These are phyloP conservation scores for Crypturellus undulatus DNA, from an alignment of 2,113 vertebrate genomes.

Conservation along the genomic window DNA sequence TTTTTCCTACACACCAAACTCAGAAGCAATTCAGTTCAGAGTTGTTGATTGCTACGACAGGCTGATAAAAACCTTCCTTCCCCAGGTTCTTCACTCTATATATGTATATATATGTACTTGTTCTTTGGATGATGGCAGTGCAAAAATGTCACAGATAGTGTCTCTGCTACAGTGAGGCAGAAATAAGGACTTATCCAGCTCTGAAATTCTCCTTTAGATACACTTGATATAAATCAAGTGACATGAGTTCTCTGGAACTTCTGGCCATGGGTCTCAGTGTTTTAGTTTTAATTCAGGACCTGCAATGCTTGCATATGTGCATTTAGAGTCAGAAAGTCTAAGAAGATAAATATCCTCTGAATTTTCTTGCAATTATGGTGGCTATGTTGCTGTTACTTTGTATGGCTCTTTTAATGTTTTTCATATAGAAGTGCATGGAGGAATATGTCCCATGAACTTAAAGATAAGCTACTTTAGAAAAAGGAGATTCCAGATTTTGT, in stretches of 20 bases:
- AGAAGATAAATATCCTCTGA: neutral
- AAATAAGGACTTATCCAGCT: neutral
- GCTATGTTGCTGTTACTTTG: neutral
- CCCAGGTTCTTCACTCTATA: neutral
- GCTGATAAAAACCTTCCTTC: neutral
- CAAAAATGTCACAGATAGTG: neutral
- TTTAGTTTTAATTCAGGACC: neutral
- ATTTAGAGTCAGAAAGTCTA: neutral
- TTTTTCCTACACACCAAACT: neutral
- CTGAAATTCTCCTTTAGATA: neutral
- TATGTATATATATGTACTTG: neutral
- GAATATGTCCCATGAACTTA: neutral
- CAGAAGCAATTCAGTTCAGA: neutral
- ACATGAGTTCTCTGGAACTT: neutral
- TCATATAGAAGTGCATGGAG: neutral
- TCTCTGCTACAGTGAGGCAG: neutral
- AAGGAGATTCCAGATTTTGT: neutral
- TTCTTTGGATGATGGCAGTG: neutral
- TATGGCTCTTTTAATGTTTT: neutral
- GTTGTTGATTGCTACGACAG: neutral
- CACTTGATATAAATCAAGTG: neutral
- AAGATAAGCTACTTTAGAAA: neutral
- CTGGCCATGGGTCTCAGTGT: neutral
- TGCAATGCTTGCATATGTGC: neutral
- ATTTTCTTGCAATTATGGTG: neutral